Evolutionary conservation across 2,797 vertebrate species (phyloP), one percentile per base, ranked within the genome.

Genomic region (Lepus townsendii): DNA sequence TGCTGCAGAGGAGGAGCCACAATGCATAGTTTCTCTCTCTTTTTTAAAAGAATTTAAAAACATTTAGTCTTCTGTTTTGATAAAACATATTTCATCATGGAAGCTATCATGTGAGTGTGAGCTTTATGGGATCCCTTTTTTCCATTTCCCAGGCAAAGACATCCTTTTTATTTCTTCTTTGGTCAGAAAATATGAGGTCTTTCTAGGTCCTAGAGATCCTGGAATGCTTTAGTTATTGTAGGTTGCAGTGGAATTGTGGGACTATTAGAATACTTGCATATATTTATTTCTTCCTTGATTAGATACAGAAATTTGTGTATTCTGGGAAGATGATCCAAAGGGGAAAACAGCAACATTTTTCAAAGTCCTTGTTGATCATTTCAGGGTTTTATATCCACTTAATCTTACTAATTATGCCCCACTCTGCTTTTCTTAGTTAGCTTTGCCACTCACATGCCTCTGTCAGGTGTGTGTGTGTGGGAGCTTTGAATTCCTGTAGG

Each of bases 401-500:
- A 80, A 42, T 54, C 38, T 77, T 66, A 35, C 27, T 16, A 19
- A n/a, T 1, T 7, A 1, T 42, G 32, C 10, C 20, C 19, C 65
- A 30, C 26, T 83, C 24, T 38, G 20, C 30, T 77, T 76, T 66
- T 79, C 57, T 52, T 71, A 10, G 8, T 20, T 62, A 89, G 62
- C 62, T 79, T 77, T 82, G 38, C 38, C 12, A 32, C 69, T 14
- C 16, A 0, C 19, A 4, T 79, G 22, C 60, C 82, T 90, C 27
- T 82, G 38, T 94, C 96, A 75, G 5, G 52, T n/a, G 72, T 80
- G 52, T 80, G 52, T 94, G 82, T 66, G 26, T 93, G 71, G 30
- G 88, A 83, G 91, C 87, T 94, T 93, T 95, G 68, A 96, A 50
- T 95, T 93, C 38, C 32, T 92, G 0, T 32, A 92, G 86, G 60